phyloP scores from a whole-genome alignment of 2,797 vertebrate genomes.

The Typhlichthys subterraneus region DNA sequence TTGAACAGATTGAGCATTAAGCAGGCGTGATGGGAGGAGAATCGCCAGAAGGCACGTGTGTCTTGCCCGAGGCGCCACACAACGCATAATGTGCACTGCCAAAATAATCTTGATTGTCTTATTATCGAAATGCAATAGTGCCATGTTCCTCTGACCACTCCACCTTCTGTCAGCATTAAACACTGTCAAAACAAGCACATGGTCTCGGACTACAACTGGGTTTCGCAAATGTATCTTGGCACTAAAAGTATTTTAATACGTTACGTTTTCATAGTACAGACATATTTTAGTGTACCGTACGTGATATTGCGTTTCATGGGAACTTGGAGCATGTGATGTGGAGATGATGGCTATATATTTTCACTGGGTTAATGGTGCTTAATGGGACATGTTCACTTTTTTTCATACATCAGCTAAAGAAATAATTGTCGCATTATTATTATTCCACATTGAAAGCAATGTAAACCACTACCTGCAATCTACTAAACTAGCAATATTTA shows the following conservation, averaged over 20 bases:
- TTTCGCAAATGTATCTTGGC: slow-evolving; percentile 44
- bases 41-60: not conserved
- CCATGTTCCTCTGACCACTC: slow-evolving; percentile 60
- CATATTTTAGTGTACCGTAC: not conserved
- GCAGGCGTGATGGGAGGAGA: not conserved
- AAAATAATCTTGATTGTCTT: slow-evolving; percentile 53
- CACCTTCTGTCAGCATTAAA: slow-evolving; percentile 52
- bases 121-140: slow-evolving; percentile 69
- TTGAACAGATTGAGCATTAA: no score
- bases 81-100: slow-evolving; percentile 66
- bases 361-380: slow-evolving; percentile 5
- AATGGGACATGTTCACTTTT: no score
- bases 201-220: slow-evolving; percentile 33
- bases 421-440: not conserved
- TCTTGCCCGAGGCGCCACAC: slow-evolving; percentile 51
- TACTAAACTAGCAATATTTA: slow-evolving; percentile 4
- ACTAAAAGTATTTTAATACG: slow-evolving; percentile 22
- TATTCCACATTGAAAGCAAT: slow-evolving; percentile 26
- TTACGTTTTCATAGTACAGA: not conserved
- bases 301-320: not conserved
- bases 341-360: slow-evolving; percentile 15
- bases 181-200: slow-evolving; percentile 57
- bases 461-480: slow-evolving; percentile 16
- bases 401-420: no score
- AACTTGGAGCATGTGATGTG: slow-evolving; percentile 1